These are phyloP conservation scores for Myopa tessellatipennis DNA, from an alignment of 2,888 invertebrate species.

Conservation along the genomic window DNA sequence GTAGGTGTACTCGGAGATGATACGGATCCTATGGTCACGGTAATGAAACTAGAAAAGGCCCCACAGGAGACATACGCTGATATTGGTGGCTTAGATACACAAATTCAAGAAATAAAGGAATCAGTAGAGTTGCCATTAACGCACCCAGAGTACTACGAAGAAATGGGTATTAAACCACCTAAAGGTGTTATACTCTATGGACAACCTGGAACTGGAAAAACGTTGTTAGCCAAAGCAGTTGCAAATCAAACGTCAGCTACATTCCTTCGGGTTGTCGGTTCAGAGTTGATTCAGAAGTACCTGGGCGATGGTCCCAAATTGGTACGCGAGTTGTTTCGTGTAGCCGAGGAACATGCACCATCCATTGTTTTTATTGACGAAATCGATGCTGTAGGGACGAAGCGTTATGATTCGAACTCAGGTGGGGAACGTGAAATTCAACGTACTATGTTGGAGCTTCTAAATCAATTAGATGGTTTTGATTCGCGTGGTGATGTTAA, in stretches of 20 bases:
- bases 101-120: conserved; percentile 98
- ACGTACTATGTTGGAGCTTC: conserved; percentile 97
- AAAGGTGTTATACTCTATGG: conserved; percentile 99
- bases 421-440: conserved; percentile 99
- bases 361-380: conserved; percentile 99
- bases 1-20: conserved; percentile 99
- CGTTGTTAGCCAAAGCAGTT: conserved; percentile 97
- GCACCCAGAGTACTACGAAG: conserved; percentile 99
- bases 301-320: conserved; percentile 99
- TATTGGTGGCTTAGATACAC: conserved; percentile 96
- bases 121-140: conserved; percentile 98
- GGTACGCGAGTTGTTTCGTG: conserved; percentile 96
- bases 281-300: conserved; percentile 98
- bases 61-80: conserved; percentile 99
- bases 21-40: conserved; percentile 99
- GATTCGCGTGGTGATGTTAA: conserved; percentile 97
- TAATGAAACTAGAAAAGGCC: conserved; percentile 99
- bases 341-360: conserved; percentile 99
- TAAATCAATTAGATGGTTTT: conserved; percentile 98
- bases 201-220: conserved; percentile 98
- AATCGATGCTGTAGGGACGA: conserved; percentile 99
- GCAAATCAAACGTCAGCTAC: conserved; percentile 99
- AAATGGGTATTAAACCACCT: conserved; percentile 99
- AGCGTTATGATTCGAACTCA: conserved; percentile 98
- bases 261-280: conserved; percentile 98